Conservation (phyloP, 2,888 invertebrate species). For the Oscheius myriophilus region DNA sequence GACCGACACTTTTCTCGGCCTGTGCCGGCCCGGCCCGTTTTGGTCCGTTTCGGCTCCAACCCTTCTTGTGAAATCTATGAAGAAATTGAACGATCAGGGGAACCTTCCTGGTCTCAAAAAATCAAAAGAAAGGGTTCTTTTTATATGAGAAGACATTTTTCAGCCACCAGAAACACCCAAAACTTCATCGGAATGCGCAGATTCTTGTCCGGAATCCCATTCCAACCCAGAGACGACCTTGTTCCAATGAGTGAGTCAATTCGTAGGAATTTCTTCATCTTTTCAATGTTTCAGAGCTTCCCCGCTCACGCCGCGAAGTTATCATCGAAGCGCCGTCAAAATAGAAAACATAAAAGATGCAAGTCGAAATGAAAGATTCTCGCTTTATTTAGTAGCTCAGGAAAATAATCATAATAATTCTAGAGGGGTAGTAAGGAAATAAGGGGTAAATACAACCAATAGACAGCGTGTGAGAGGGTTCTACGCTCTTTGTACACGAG, state of each 20-base stretch:
- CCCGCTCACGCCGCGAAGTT: conserved; percentile 16
- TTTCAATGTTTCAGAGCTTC: conserved; percentile 3
- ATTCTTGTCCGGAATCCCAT: conserved; percentile 22
- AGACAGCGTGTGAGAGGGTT: no score
- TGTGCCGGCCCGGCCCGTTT: background rate
- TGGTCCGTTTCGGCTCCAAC: background rate
- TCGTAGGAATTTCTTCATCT: background rate
- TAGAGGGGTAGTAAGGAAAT: conserved; percentile 6
- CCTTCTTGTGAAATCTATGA: conserved; percentile 16
- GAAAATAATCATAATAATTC: conserved; percentile 7
- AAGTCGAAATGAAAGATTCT: background rate
- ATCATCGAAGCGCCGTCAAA: conserved; percentile 14
- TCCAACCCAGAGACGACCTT: conserved; percentile 19
- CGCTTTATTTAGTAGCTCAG: conserved; percentile 20
- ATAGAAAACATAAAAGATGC: background rate
- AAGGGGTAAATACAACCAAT: no score
- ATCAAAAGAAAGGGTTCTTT: no score
- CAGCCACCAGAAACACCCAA: conserved; percentile 15
- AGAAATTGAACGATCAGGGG: no score
- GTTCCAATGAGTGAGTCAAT: conserved; percentile 21
- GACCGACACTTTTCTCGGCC: conserved; percentile 7
- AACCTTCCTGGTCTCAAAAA: no score
- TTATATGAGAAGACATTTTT: no score
- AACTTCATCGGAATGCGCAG: conserved; percentile 22
- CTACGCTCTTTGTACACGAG: no score